Conservation (phyloP, 2,797 vertebrate species). For the Ambastaia sidthimunki region DNA sequence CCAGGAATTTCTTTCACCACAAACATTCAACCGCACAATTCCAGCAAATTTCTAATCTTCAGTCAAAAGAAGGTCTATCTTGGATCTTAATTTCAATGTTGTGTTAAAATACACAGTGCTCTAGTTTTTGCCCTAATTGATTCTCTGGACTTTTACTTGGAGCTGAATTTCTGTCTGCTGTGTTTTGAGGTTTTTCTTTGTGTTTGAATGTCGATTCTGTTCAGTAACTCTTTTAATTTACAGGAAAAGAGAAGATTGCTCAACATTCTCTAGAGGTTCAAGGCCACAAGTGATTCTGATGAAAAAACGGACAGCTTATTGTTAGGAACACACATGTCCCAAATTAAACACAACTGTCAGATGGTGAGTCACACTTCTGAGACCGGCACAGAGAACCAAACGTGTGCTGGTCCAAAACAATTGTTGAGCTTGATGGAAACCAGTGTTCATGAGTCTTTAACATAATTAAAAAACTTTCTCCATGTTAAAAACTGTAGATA, state of each 20-base stretch:
- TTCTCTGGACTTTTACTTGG: neutral
- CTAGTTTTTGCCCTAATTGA: neutral
- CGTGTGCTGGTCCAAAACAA: slow-evolving; percentile 33
- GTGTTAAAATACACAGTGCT: neutral
- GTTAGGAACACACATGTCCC: slow-evolving; percentile 19
- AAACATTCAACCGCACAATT: slow-evolving; percentile 25
- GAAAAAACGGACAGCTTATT: slow-evolving; percentile 25
- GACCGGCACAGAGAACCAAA: slow-evolving; percentile 9
- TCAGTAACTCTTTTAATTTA: neutral
- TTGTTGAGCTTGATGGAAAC: slow-evolving; percentile 32
- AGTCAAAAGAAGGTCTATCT: slow-evolving; percentile 16
- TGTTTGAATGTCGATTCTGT: slow-evolving; percentile 1
- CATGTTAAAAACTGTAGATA: neutral
- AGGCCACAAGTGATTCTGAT: slow-evolving; percentile 24
- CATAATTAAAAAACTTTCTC: slow-evolving; percentile 2
- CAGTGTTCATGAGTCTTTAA: slow-evolving; percentile 46
- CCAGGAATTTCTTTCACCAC: slow-evolving; percentile 55
- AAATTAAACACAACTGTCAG: slow-evolving; percentile 35
- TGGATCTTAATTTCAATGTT: slow-evolving; percentile 9
- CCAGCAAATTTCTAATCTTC: slow-evolving; percentile 16
- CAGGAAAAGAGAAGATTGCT: slow-evolving; percentile 13
- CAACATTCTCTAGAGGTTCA: slow-evolving; percentile 14
- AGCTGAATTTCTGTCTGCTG: neutral
- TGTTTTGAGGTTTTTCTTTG: neutral
- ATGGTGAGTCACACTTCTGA: slow-evolving; percentile 43